Conservation (phyloP, 2,888 invertebrate genomes). For the Aspidapion aeneum region DNA sequence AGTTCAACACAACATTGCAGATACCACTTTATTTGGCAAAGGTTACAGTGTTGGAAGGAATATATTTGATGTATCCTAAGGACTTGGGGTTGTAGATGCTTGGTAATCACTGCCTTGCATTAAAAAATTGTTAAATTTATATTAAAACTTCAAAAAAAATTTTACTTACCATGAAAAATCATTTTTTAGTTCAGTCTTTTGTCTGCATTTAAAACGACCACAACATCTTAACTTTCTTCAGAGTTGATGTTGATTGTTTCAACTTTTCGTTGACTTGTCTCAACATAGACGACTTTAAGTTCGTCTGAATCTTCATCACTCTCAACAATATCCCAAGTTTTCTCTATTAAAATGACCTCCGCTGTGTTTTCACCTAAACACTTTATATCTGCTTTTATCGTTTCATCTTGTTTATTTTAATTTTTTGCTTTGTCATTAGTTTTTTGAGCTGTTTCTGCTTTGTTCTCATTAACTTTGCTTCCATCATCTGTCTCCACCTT, state of each 20-base stretch:
- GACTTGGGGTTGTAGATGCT: too few relatives aligned
- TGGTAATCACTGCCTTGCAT: too few relatives aligned
- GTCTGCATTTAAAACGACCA: slow-evolving; percentile 40
- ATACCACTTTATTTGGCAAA: too few relatives aligned
- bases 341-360: slow-evolving; percentile 41
- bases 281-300: slow-evolving; percentile 25
- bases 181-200: slow-evolving; percentile 33
- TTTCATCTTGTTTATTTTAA: not conserved
- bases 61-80: too few relatives aligned
- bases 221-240: slow-evolving; percentile 45
- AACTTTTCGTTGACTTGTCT: slow-evolving; percentile 30
- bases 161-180: too few relatives aligned
- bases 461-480: slow-evolving; percentile 24
- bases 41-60: too few relatives aligned
- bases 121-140: too few relatives aligned
- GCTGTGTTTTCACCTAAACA: slow-evolving; percentile 42
- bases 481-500: too few relatives aligned
- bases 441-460: slow-evolving; percentile 10
- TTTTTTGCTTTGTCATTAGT: not conserved
- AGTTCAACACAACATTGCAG: too few relatives aligned
- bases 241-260: slow-evolving; percentile 33
- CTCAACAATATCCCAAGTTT: slow-evolving; percentile 33
- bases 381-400: not conserved
- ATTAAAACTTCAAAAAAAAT: too few relatives aligned
- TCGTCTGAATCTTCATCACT: slow-evolving; percentile 39